A percentile compares a stretch with the other conserved stretches of the same genome.
Evolutionary conservation across 2,888 invertebrate genomes (phyloP).

Genomic region (Drosophila heteroneura): DNA sequence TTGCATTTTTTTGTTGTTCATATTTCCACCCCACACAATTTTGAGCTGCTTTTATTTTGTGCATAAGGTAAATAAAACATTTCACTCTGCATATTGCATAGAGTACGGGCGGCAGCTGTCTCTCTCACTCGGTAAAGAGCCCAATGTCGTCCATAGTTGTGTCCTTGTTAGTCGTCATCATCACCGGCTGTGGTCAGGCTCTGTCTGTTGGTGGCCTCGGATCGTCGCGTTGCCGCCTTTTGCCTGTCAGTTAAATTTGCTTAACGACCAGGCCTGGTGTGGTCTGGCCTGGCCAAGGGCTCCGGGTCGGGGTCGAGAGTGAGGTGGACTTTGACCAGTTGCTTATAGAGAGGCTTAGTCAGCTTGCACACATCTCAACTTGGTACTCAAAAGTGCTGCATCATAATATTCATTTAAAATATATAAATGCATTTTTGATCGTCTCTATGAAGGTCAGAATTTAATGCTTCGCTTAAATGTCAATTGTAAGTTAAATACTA

Average conservation of each 20-base stretch:
- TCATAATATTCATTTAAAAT: slow-evolving; percentile 54
- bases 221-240: slow-evolving; percentile 25
- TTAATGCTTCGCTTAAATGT: slow-evolving; percentile 10
- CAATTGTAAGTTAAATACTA: slow-evolving; percentile 4
- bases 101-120: slow-evolving; percentile 44
- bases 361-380: slow-evolving; percentile 24
- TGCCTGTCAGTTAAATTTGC: slow-evolving; percentile 53
- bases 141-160: slow-evolving; percentile 15
- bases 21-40: slow-evolving; percentile 21
- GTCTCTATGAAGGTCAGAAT: slow-evolving; percentile 18
- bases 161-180: slow-evolving; percentile 20
- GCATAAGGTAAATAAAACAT: slow-evolving; percentile 62
- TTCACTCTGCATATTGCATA: slow-evolving; percentile 30
- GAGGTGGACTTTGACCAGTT: slow-evolving; percentile 7
- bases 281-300: neutral
- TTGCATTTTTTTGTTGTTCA: slow-evolving; percentile 1
- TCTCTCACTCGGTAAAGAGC: slow-evolving; percentile 6
- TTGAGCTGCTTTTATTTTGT: slow-evolving; percentile 15
- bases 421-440: slow-evolving; percentile 37
- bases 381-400: slow-evolving; percentile 28
- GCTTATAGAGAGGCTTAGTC: slow-evolving; percentile 11
- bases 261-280: slow-evolving; percentile 44
- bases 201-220: slow-evolving; percentile 48
- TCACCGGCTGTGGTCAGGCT: slow-evolving; percentile 27
- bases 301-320: neutral